Evolutionary conservation across 2,888 invertebrate genomes (phyloP).

Genomic region (Cancer borealis): DNA sequence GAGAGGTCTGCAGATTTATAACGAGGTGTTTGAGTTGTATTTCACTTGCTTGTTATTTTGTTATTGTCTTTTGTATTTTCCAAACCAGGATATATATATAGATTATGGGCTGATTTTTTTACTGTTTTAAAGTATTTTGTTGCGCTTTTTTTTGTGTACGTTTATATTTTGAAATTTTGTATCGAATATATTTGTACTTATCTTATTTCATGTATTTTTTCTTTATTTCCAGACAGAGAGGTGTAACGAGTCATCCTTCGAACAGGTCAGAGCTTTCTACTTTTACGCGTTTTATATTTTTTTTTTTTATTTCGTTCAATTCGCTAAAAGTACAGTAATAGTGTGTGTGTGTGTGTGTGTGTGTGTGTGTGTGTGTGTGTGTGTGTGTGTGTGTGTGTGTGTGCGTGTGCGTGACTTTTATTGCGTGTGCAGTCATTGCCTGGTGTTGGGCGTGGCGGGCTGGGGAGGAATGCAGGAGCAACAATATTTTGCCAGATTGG

Average conservation of each 20-base stretch:
- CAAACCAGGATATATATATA: background rate
- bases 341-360: conserved; percentile 1
- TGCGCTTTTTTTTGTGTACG: background rate
- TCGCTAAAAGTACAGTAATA: no score
- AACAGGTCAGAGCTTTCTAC: no score
- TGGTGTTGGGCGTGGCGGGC: background rate
- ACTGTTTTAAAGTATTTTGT: background rate
- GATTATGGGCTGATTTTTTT: background rate
- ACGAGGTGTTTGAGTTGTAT: background rate
- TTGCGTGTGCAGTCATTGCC: conserved; percentile 4
- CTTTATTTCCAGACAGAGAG: no score
- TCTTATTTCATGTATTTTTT: no score
- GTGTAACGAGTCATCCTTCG: no score
- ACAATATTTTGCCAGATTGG: conserved; percentile 40
- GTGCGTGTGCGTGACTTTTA: background rate
- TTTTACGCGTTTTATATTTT: no score
- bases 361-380: conserved; percentile 31
- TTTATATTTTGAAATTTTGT: no score
- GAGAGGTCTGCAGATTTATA: background rate
- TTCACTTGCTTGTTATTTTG: background rate
- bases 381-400: conserved; percentile 32
- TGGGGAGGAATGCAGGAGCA: background rate
- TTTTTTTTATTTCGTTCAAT: no score
- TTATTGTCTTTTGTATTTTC: background rate
- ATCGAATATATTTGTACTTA: no score